phyloP scores from a whole-genome alignment of 2,113 vertebrate genomes.

The Zosterops borbonicus region DNA sequence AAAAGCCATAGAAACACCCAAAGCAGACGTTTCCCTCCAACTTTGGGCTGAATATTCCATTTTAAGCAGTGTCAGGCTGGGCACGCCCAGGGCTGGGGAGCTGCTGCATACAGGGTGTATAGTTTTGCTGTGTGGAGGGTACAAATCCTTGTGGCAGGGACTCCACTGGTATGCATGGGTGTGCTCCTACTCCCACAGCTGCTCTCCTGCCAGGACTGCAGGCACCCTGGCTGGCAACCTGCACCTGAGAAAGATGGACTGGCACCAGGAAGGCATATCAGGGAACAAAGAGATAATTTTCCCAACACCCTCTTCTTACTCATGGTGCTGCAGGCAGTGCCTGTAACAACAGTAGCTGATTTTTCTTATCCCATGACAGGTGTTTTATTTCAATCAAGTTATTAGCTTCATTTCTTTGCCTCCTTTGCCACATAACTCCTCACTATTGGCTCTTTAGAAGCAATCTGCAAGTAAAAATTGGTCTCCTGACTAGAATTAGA shows the following conservation, averaged over 20 bases:
- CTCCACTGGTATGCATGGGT: background rate
- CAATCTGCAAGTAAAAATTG: constrained; percentile 27
- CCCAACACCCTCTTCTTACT: background rate
- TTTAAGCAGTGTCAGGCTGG: background rate
- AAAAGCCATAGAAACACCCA: background rate
- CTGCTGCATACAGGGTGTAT: background rate
- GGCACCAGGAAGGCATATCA: background rate
- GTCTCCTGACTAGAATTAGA: constrained; percentile 8
- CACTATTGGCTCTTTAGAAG: constrained; percentile 10
- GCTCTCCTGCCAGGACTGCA: background rate
- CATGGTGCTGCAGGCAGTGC: background rate
- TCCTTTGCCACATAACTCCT: constrained; percentile 13
- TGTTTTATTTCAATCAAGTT: constrained; percentile 42
- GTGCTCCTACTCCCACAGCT: background rate
- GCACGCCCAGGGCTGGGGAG: rapidly evolving
- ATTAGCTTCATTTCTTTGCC: constrained; percentile 17
- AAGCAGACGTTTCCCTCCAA: rapidly evolving
- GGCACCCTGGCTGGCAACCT: background rate
- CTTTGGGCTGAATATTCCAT: background rate
- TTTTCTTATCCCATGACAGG: background rate
- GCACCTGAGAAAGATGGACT: background rate
- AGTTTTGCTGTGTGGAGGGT: background rate
- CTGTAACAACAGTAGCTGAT: background rate
- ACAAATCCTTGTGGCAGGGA: background rate
- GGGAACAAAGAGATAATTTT: background rate